These are phyloP conservation scores for Dendronephthya gigantea DNA, from an alignment of 64 coral and sea anemone genomes.

Conservation along the genomic window DNA sequence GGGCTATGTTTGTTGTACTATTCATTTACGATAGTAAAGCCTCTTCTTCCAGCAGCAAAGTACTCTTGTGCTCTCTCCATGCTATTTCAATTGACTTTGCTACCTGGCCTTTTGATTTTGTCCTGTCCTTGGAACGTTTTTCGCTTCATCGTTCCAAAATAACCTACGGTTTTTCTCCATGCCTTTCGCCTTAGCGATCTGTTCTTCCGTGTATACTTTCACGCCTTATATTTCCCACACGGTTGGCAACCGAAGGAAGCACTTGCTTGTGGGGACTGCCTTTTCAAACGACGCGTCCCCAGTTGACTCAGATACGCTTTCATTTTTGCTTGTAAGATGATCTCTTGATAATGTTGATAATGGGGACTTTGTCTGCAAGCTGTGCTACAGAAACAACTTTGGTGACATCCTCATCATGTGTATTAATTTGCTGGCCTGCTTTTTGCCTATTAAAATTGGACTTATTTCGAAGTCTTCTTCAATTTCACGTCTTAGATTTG, in stretches of 20 bases:
- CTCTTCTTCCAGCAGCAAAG: slow-evolving; percentile 1
- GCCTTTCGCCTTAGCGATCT: not conserved
- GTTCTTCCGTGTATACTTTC: not conserved
- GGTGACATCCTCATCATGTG: not conserved
- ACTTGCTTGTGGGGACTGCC: no score
- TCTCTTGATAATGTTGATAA: not conserved
- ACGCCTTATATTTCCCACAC: not conserved
- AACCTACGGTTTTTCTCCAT: not conserved
- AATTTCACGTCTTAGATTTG: not conserved
- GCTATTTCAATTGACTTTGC: not conserved
- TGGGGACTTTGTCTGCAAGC: not conserved
- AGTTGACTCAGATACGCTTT: not conserved
- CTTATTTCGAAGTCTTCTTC: not conserved
- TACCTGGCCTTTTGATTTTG: not conserved
- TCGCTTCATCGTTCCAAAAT: slow-evolving; percentile 10
- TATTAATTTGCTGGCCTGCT: not conserved
- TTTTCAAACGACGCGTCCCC: not conserved
- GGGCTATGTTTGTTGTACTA: not conserved
- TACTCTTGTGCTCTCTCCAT: not conserved
- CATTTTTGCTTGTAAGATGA: not conserved
- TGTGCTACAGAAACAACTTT: not conserved
- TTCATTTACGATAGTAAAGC: not conserved
- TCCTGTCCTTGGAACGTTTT: not conserved
- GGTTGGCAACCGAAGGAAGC: not conserved
- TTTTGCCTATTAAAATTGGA: not conserved